Base-by-base conservation (phyloP, 1,140 invertebrate genomes). In the Pogonognathellus flavescens region DNA sequence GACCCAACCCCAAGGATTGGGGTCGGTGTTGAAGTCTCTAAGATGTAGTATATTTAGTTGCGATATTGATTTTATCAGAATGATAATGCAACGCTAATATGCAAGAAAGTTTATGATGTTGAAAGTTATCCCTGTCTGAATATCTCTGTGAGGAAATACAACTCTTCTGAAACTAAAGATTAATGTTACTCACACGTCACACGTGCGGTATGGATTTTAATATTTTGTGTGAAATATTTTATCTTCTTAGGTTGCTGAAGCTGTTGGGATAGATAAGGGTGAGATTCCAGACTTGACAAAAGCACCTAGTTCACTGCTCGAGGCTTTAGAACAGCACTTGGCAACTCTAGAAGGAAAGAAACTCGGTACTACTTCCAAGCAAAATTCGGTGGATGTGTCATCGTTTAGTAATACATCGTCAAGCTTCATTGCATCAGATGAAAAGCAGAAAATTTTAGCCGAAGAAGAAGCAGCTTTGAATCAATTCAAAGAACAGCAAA, bases 241-340 rank as follows among this genome's bases (percentile, higher is more conserved):
- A 6, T 41, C 2, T 50, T 52, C 31, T 88, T 92, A 98, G 94
- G 98, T 97, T 91, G 88, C 88, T 10, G 88, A 89, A 86, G 87
- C 87, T 2, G 97, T 99, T 88, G 98, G 98, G 52, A 99, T 99
- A 90, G 98, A 99, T 91, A 98, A 98, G 92, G 97, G 98, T 57
- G 98, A 99, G 89, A 99, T 99, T 91, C 98, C 98, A 72, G 98
- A 99, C 92, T 93, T 99, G 86, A 99, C 97, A 13, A 89, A 95
- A 93, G 98, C 98, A n/a, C 98, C 98, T 0, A 98, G 97, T 90
- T 99, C 97, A 92, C 92, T 99, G 72, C 91, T 99, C 76, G 98
- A 99, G 91, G 98, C 99, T 0, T 92, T 99, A 80, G 98, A 99
- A 90, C 96, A 98, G 88, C 98, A 99, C 92, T 93, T 99, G 72